Base-by-base conservation (phyloP, 2,113 vertebrate genomes). In the Passer domesticus region DNA sequence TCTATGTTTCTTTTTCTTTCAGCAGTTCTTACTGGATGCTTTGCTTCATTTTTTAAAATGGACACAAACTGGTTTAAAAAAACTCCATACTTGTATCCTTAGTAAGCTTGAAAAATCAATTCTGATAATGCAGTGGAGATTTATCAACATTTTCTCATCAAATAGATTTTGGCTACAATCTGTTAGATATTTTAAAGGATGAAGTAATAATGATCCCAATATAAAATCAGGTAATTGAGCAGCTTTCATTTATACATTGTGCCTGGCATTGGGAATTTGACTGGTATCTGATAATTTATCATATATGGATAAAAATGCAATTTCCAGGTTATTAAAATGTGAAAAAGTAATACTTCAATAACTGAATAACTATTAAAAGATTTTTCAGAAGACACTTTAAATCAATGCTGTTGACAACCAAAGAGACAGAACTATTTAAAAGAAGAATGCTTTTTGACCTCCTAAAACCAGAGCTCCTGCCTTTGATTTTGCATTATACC, bases 261-360 rank as follows among this genome's bases (percentile, higher is more conserved):
- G 58, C 73, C 76, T 89, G 80, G 86, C 31, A 92, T 59, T 75
- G 62, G 63, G 31, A 95, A 79, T 84, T 95, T 92, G 63, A 88
- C 74, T 94, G 69, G 82, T 89, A 89, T 92, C 66, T 97, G 75
- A 84, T 81, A 94, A 63, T 44, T 85, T 58, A 92, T 92, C 79
- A 96, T 83, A 49, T 96, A 94, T 95, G 78, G 90, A 97, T 97
- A 96, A 97, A 97, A 97, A 97, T 92, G 66, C 31, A 94, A 91
- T 97, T 97, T 97, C 31, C 22, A 90, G 82, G 87, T 96, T 94
- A 96, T 97, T 97, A 95, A 97, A 97, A 69, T 72, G 55, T 75
- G 85, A 80, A 94, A 95, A 95, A 60, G 59, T 94, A 52, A 83
- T 68, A 73, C 68, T 96, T 97, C 92, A 95, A 84, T 97, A 96